Evolutionary conservation across 2,797 vertebrate genomes (phyloP).

Genomic region (Muraenolepis orangiensis): DNA sequence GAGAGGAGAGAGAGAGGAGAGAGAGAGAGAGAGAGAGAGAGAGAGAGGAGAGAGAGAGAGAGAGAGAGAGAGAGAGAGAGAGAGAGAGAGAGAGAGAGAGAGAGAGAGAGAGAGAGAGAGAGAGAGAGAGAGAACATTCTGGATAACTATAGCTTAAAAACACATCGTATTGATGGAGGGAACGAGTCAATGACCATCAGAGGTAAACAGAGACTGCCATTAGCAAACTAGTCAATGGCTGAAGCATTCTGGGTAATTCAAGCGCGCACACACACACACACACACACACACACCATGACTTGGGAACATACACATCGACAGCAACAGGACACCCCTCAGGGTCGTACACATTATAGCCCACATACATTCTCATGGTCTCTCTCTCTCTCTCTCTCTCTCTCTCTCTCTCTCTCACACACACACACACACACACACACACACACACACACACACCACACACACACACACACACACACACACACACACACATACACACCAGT

Average conservation of each 20-base stretch:
- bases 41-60: neutral
- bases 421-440: conserved; percentile 14
- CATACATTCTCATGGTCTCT: neutral
- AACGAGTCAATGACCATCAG: conserved; percentile 80
- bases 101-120: conserved; percentile 6
- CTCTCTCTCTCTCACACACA: conserved; percentile 7
- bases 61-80: neutral
- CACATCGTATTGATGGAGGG: conserved; percentile 76
- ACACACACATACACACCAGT: conserved; percentile 6
- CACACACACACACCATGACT: conserved; percentile 69
- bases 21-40: neutral
- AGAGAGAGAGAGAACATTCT: conserved; percentile 30
- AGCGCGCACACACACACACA: conserved; percentile 67
- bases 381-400: conserved; percentile 15
- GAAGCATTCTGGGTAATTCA: conserved; percentile 79
- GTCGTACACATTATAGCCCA: conserved; percentile 20
- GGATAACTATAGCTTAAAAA: conserved; percentile 68
- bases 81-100: neutral
- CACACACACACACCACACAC: conserved; percentile 8
- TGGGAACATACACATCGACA: conserved; percentile 69
- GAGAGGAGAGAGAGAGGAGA: too few species aligned
- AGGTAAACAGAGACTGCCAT: conserved; percentile 79
- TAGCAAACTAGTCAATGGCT: conserved; percentile 79
- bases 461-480: conserved; percentile 10
- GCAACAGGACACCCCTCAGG: conserved; percentile 76